phyloP scores from a whole-genome alignment of 2,888 invertebrate species.

The Mythimna pallens region DNA sequence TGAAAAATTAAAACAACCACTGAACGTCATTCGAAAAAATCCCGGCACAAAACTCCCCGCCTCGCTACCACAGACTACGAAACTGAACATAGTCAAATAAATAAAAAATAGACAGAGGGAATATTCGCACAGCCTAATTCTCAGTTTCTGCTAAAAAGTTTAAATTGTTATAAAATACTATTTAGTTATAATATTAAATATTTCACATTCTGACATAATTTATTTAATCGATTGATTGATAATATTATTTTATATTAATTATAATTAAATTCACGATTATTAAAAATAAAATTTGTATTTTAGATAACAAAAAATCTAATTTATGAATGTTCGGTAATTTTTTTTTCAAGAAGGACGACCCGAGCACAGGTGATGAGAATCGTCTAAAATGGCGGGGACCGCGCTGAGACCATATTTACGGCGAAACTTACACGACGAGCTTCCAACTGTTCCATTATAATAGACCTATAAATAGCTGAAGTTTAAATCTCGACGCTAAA shows the following conservation, averaged over 20 bases:
- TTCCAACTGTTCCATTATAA: constrained; percentile 70
- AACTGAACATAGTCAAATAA: neutral
- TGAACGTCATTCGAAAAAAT: too few relatives aligned
- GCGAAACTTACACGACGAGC: constrained; percentile 70
- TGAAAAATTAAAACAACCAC: too few relatives aligned
- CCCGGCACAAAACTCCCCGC: neutral
- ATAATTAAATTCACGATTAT: too few relatives aligned
- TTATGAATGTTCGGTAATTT: constrained; percentile 16
- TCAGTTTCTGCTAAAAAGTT: neutral
- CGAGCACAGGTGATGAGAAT: constrained; percentile 66
- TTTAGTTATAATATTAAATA: too few relatives aligned
- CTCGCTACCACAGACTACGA: neutral
- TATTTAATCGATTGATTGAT: too few relatives aligned
- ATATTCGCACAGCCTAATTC: neutral
- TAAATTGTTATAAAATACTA: neutral
- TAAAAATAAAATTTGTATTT: neutral
- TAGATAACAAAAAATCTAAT: neutral
- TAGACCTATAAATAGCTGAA: constrained; percentile 72
- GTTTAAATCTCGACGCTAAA: constrained; percentile 70
- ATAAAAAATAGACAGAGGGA: neutral
- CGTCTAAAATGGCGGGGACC: constrained; percentile 63
- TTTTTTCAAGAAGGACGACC: constrained; percentile 29
- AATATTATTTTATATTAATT: too few relatives aligned
- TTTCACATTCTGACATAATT: too few relatives aligned
- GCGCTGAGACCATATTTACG: constrained; percentile 73